Percentiles rank a stretch among this genome's conserved stretches.
These are phyloP conservation scores for Euura lappo DNA, from an alignment of 1,140 invertebrate species.

Conservation along the genomic window DNA sequence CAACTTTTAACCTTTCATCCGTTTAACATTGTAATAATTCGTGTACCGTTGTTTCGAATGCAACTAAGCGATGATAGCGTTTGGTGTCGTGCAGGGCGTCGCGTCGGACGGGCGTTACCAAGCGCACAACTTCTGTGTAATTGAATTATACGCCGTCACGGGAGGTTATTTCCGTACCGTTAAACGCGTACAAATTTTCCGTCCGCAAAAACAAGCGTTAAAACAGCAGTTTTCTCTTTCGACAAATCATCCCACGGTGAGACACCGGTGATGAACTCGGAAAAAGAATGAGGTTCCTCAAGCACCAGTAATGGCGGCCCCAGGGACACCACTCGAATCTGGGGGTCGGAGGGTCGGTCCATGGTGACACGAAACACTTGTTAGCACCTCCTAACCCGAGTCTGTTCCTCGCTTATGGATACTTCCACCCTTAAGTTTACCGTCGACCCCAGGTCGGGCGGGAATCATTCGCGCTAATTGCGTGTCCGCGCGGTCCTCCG, in stretches of 20 bases:
- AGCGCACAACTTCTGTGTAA: slow-evolving; percentile 4
- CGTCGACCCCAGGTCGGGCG: background rate
- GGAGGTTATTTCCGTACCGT: slow-evolving; percentile 1
- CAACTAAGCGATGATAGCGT: too few species aligned
- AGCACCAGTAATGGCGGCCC: slow-evolving; percentile 50
- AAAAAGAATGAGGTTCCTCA: slow-evolving; percentile 10
- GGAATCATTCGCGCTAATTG: background rate
- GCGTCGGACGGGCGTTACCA: background rate
- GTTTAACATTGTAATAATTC: too few species aligned
- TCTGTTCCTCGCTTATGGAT: background rate
- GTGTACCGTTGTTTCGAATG: too few species aligned
- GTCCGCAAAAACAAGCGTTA: background rate
- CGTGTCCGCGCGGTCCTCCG: background rate
- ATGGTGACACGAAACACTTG: slow-evolving; percentile 42
- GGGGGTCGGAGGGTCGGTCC: slow-evolving; percentile 29
- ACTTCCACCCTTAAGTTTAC: background rate
- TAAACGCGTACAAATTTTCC: background rate
- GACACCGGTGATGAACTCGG: too few species aligned
- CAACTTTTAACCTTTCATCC: too few species aligned
- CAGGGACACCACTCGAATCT: slow-evolving; percentile 37
- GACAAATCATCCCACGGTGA: too few species aligned
- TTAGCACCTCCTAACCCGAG: slow-evolving; percentile 46
- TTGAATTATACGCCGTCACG: slow-evolving; percentile 6
- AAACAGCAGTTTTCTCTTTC: background rate
- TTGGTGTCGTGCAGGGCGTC: background rate